Evolutionary conservation across 2,797 vertebrate species (phyloP).

Genomic region (Notolabrus celidotus): DNA sequence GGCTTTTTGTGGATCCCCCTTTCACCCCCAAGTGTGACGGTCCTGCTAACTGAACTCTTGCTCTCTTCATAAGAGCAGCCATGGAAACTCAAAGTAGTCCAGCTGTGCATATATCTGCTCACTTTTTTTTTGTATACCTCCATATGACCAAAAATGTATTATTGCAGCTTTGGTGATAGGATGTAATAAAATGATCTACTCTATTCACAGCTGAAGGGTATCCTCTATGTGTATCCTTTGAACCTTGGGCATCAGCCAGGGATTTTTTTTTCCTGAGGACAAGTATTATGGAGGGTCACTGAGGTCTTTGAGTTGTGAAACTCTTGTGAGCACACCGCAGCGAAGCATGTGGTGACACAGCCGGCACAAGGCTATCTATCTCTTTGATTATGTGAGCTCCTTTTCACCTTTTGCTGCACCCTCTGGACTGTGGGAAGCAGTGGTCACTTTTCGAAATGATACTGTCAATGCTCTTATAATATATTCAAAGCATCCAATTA

Average conservation of each 20-base stretch:
- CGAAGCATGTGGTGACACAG: constrained; percentile 61
- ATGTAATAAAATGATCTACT: not conserved
- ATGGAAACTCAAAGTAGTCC: not conserved
- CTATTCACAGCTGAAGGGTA: constrained; percentile 4
- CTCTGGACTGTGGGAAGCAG: not conserved
- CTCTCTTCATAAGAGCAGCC: not conserved
- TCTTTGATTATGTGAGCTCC: constrained; percentile 39
- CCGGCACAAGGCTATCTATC: constrained; percentile 24
- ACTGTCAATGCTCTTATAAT: not conserved
- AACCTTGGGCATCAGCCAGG: constrained; percentile 43
- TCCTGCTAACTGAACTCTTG: not conserved
- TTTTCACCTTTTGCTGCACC: constrained; percentile 19
- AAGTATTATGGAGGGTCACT: constrained; percentile 47
- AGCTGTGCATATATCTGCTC: constrained; percentile 1
- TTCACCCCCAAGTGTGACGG: not conserved
- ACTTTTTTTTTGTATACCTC: not conserved
- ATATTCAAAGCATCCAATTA: not conserved
- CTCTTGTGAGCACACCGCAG: constrained; percentile 64
- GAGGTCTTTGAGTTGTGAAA: constrained; percentile 71
- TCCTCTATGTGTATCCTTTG: constrained; percentile 24
- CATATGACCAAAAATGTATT: not conserved
- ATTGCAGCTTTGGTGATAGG: not conserved
- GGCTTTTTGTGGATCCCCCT: not conserved
- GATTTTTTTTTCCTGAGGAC: constrained; percentile 20
- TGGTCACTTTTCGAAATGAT: not conserved